Conservation (phyloP, 2,888 invertebrate species). For the Prosopocoilus inquinatus region DNA sequence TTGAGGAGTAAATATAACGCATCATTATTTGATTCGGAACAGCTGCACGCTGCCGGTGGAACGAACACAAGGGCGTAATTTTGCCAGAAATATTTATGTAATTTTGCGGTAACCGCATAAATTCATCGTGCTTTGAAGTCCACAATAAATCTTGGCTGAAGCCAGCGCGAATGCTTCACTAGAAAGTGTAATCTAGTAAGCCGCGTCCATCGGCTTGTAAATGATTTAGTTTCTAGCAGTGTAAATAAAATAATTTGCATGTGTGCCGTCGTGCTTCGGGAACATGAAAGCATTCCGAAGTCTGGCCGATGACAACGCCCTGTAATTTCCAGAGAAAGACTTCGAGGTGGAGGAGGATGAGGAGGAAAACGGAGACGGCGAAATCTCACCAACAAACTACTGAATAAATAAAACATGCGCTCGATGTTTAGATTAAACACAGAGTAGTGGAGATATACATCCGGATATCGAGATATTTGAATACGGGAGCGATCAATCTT, state of each 20-base stretch:
- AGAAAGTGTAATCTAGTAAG: background rate
- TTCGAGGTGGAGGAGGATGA: background rate
- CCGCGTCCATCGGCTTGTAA: background rate
- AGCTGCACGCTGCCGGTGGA: too few relatives aligned
- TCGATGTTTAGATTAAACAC: background rate
- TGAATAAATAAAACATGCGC: conserved; percentile 2
- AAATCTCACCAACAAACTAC: conserved; percentile 3
- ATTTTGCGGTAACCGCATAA: conserved; percentile 7
- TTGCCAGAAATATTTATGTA: too few relatives aligned
- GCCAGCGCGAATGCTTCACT: background rate
- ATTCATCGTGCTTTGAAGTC: conserved; percentile 4
- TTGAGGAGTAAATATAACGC: too few relatives aligned
- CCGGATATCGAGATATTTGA: conserved; percentile 13
- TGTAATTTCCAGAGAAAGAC: background rate
- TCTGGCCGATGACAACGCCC: background rate
- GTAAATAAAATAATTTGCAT: background rate
- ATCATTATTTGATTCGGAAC: too few relatives aligned
- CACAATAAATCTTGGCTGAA: background rate
- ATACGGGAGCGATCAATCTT: conserved; percentile 23
- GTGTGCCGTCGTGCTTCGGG: background rate
- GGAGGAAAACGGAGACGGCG: background rate
- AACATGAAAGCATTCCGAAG: conserved; percentile 3
- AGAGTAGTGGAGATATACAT: background rate
- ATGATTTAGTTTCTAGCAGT: background rate
- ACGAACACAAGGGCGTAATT: too few relatives aligned